Percentiles rank a stretch among this genome's conserved stretches.
These are phyloP conservation scores for Molanna angustata DNA, from an alignment of 2,888 invertebrate species.

Conservation along the genomic window DNA sequence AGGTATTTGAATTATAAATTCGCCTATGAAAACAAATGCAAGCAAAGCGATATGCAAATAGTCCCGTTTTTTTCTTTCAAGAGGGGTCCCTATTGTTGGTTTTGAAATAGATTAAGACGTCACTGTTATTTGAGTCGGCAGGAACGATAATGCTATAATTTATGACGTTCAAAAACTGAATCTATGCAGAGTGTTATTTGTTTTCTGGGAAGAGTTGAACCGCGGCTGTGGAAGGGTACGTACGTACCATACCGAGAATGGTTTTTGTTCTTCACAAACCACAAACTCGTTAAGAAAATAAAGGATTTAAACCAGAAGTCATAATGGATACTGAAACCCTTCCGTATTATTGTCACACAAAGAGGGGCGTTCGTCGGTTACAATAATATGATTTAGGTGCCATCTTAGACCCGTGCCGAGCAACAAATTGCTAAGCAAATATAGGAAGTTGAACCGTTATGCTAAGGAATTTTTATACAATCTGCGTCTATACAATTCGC, in stretches of 20 bases:
- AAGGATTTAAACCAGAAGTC: slow-evolving; percentile 29
- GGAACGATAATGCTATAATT: slow-evolving; percentile 22
- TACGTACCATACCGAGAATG: slow-evolving; percentile 10
- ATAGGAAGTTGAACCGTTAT: too few relatives aligned
- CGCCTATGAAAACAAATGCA: too few relatives aligned
- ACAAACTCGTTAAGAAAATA: slow-evolving; percentile 27
- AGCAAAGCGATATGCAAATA: too few relatives aligned
- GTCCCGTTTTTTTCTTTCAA: too few relatives aligned
- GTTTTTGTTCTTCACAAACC: slow-evolving; percentile 16
- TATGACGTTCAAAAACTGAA: slow-evolving; percentile 24
- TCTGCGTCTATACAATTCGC: too few relatives aligned
- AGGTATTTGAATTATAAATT: too few relatives aligned
- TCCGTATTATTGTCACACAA: slow-evolving; percentile 11
- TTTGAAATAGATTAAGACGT: slow-evolving; percentile 30
- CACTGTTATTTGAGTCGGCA: slow-evolving; percentile 4
- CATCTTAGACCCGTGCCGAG: too few relatives aligned
- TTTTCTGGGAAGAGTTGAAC: slow-evolving; percentile 13
- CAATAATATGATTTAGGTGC: too few relatives aligned
- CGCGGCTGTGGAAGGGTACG: too few relatives aligned
- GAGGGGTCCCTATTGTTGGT: too few relatives aligned
- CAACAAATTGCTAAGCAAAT: too few relatives aligned
- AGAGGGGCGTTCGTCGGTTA: slow-evolving; percentile 6
- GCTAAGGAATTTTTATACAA: too few relatives aligned
- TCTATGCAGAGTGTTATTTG: slow-evolving; percentile 23
- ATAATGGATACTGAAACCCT: slow-evolving; percentile 26